Evolutionary conservation across 2,797 vertebrate genomes (phyloP).

Genomic region (Trachops cirrhosus): DNA sequence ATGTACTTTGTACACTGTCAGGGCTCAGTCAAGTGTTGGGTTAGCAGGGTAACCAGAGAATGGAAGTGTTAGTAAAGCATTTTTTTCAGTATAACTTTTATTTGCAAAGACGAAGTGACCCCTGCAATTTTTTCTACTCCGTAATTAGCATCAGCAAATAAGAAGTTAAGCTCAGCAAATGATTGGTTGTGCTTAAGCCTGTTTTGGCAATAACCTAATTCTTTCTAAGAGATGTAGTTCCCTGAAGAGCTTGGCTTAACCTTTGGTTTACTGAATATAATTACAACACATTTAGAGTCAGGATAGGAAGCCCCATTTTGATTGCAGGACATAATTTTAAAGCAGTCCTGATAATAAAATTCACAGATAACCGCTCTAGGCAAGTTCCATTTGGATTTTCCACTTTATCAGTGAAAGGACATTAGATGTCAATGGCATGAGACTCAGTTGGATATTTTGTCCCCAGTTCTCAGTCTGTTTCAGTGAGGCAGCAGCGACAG

Average conservation of each 20-base stretch:
- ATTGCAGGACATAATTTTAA: not conserved
- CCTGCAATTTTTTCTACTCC: not conserved
- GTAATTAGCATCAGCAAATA: conserved; percentile 20
- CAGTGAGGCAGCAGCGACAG: not conserved
- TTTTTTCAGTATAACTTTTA: not conserved
- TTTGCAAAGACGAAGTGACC: not conserved
- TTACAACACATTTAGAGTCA: not conserved
- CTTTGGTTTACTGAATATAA: conserved; percentile 31
- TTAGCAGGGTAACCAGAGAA: not conserved
- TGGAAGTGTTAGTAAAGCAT: not conserved
- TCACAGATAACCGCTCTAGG: not conserved
- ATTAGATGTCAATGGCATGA: not conserved
- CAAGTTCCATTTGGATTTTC: not conserved
- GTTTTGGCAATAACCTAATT: not conserved
- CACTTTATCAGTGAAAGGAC: not conserved
- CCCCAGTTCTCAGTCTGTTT: not conserved
- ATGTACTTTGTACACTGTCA: not conserved
- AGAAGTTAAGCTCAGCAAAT: conserved; percentile 40
- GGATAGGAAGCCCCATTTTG: not conserved
- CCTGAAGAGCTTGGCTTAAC: conserved; percentile 23
- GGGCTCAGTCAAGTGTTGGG: not conserved
- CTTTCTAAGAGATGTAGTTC: not conserved
- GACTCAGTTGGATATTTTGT: not conserved
- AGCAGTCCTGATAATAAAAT: not conserved
- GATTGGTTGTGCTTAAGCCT: not conserved